Percentiles rank a stretch among this genome's conserved stretches.
Evolutionary conservation across 2,888 invertebrate genomes (phyloP).

Genomic region (Hesperia comma): DNA sequence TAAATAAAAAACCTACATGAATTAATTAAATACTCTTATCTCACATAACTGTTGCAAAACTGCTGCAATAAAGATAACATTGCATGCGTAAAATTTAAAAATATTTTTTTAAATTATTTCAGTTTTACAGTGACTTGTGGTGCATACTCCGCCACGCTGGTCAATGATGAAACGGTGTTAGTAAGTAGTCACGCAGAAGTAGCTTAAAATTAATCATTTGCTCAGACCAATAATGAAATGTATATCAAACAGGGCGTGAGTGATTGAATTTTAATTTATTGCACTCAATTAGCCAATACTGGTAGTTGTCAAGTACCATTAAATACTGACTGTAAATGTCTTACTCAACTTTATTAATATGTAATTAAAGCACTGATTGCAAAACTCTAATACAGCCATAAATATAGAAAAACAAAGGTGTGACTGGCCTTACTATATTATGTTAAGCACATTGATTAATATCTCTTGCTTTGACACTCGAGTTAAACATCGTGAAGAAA

Average conservation of each 20-base stretch:
- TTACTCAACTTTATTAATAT: slow-evolving; percentile 6
- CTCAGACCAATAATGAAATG: slow-evolving; percentile 13
- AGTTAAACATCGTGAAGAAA: no score
- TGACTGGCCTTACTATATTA: no score
- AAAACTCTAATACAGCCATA: not conserved
- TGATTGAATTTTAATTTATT: slow-evolving; percentile 25
- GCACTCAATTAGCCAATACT: slow-evolving; percentile 22
- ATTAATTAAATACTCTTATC: no score
- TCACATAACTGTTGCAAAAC: no score
- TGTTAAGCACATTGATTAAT: no score
- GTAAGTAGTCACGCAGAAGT: not conserved
- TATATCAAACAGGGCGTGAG: slow-evolving; percentile 7
- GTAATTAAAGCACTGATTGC: slow-evolving; percentile 1
- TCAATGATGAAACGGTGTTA: not conserved
- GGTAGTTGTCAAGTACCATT: slow-evolving; percentile 18
- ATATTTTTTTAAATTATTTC: no score
- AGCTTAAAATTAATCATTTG: slow-evolving; percentile 4
- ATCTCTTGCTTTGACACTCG: no score
- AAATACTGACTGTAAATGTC: slow-evolving; percentile 21
- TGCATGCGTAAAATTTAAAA: no score
- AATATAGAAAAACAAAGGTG: not conserved
- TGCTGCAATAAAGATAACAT: no score
- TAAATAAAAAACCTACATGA: no score
- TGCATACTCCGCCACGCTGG: not conserved
- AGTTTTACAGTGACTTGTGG: no score